phyloP scores from a whole-genome alignment of 2,888 invertebrate species.

The Phorcus lineatus region DNA sequence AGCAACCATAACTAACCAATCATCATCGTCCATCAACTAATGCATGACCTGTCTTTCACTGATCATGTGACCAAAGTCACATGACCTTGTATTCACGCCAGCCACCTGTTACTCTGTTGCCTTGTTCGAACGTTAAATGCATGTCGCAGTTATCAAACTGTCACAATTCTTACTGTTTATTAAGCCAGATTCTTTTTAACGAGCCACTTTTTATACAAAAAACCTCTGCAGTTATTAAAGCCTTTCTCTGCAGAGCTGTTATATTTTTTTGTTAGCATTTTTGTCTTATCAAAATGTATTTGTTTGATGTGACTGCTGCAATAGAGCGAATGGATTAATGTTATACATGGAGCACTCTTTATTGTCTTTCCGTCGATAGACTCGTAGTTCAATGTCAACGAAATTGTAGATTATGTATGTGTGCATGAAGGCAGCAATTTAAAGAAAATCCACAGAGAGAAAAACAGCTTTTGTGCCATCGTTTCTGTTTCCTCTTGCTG shows the following conservation, averaged over 20 bases:
- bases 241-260: background rate
- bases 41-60: slow-evolving; percentile 19
- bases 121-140: background rate
- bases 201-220: background rate
- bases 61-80: slow-evolving; percentile 15
- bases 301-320: background rate
- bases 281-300: background rate
- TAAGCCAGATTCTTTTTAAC: background rate
- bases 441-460: too few relatives aligned
- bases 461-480: too few relatives aligned
- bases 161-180: background rate
- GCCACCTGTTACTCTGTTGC: slow-evolving; percentile 1
- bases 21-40: background rate
- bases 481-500: too few relatives aligned
- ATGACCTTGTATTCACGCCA: slow-evolving; percentile 4
- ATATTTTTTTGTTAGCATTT: background rate
- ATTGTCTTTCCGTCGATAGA: background rate
- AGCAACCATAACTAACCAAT: slow-evolving; percentile 6
- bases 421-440: background rate
- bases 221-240: background rate
- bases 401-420: too few relatives aligned
- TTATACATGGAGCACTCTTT: background rate
- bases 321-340: background rate
- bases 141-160: slow-evolving; percentile 10
- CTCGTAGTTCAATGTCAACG: too few relatives aligned